phyloP scores from a whole-genome alignment of 1,140 invertebrate genomes.

The Cepaea nemoralis region DNA sequence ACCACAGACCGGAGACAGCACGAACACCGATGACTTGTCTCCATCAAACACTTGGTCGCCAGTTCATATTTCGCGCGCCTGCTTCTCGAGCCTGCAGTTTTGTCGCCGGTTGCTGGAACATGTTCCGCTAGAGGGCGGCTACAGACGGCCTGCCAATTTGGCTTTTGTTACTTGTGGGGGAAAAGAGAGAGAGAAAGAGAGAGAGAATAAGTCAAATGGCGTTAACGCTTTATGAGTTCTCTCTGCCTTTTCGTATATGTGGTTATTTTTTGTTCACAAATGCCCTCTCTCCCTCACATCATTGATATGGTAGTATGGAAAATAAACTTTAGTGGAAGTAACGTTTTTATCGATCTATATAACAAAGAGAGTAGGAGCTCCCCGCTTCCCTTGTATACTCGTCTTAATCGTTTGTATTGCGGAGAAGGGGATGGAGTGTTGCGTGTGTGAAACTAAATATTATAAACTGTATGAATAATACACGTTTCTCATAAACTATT shows the following conservation, averaged over 20 bases:
- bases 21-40: not conserved
- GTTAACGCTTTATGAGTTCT: not conserved
- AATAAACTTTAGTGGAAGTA: not conserved
- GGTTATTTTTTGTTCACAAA: not conserved
- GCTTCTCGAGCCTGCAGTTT: not conserved
- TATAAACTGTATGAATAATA: no score
- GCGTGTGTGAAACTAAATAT: no score
- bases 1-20: not conserved
- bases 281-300: not conserved
- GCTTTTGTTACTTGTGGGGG: not conserved
- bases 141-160: not conserved
- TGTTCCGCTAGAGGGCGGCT: constrained; percentile 18
- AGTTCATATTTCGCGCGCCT: constrained; percentile 29
- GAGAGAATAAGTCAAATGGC: not conserved
- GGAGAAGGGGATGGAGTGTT: not conserved
- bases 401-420: not conserved
- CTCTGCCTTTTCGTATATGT: not conserved
- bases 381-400: not conserved
- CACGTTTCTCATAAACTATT: no score
- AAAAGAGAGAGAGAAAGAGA: not conserved
- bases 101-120: not conserved
- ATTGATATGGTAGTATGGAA: not conserved
- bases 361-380: not conserved
- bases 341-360: not conserved
- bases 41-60: not conserved